phyloP scores from a whole-genome alignment of 2,797 vertebrate species.

The Pteronotus mesoamericanus region DNA sequence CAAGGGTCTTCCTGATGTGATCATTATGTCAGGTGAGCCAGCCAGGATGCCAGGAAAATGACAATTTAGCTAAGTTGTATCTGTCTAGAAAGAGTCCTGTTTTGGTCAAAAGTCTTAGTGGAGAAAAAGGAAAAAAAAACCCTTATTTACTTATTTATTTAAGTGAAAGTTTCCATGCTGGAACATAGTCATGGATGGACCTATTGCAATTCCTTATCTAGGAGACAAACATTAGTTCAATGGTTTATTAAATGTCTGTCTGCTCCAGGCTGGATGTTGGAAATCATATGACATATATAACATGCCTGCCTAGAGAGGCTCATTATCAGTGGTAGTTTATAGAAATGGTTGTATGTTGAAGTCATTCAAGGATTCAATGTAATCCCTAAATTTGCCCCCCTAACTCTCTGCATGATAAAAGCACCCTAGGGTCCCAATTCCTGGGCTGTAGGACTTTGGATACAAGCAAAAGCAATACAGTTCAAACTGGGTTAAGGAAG shows the following conservation, averaged over 20 bases:
- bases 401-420: background rate
- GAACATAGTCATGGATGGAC: too few species aligned
- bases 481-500: background rate
- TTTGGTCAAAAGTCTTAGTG: background rate
- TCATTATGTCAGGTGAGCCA: fast-evolving
- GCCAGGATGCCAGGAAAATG: background rate
- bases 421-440: background rate
- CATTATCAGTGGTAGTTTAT: background rate
- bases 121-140: background rate
- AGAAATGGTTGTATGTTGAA: background rate
- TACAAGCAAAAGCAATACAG: background rate
- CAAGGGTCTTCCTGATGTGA: fast-evolving
- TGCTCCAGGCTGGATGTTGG: too few species aligned
- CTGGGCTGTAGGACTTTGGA: background rate
- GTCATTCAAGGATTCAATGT: background rate
- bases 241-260: too few species aligned
- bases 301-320: background rate
- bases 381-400: background rate
- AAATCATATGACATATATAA: background rate
- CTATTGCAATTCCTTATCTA: background rate
- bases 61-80: background rate
- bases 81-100: background rate
- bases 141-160: background rate
- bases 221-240: background rate
- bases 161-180: background rate